phyloP scores from a whole-genome alignment of 2,113 vertebrate species.

The Rissa tridactyla region DNA sequence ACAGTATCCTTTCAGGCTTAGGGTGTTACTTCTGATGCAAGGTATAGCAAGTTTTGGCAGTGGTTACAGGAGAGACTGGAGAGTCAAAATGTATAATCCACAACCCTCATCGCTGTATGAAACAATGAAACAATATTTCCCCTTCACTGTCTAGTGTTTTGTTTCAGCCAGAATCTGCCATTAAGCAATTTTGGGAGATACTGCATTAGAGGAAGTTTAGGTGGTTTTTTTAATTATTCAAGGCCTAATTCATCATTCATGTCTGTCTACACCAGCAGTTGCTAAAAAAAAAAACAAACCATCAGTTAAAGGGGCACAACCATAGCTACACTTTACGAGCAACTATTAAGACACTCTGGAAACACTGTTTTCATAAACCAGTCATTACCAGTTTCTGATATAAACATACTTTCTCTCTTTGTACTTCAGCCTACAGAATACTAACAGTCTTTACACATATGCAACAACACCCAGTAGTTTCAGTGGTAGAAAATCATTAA shows the following conservation, averaged over 20 bases:
- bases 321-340: not conserved
- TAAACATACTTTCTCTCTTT: not conserved
- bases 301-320: not conserved
- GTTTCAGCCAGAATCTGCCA: not conserved
- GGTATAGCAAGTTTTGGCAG: accelerated
- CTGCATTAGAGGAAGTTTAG: not conserved
- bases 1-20: not conserved
- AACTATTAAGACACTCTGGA: not conserved
- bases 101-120: not conserved
- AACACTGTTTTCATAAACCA: not conserved
- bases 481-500: not conserved
- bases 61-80: not conserved
- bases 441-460: not conserved
- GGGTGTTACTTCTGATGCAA: not conserved
- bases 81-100: accelerated
- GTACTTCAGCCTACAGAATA: not conserved
- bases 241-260: not conserved
- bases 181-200: not conserved
- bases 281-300: not conserved
- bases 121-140: not conserved
- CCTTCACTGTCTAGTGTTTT: not conserved
- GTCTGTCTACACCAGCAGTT: not conserved
- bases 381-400: not conserved
- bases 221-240: not conserved
- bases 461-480: not conserved